phyloP scores from a whole-genome alignment of 2,888 invertebrate genomes.

The Pyralis farinalis region DNA sequence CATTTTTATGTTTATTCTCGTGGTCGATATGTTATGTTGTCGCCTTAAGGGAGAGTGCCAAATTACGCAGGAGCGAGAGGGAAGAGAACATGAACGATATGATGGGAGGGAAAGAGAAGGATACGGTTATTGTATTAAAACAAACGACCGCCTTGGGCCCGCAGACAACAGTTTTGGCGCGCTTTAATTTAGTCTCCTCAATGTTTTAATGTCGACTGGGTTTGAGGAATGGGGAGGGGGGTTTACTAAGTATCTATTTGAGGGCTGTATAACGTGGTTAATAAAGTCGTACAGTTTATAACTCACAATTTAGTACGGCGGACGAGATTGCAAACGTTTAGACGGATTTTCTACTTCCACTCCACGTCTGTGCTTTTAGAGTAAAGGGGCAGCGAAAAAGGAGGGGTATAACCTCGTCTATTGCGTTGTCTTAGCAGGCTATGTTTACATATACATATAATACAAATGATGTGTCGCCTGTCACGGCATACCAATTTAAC shows the following conservation, averaged over 20 bases:
- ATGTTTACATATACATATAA: too few species aligned
- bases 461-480: too few species aligned
- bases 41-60: constrained; percentile 67
- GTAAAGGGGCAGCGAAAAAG: too few species aligned
- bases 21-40: constrained; percentile 39
- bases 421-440: too few species aligned
- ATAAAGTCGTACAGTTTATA: constrained; percentile 71
- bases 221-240: constrained; percentile 34
- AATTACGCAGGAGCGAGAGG: constrained; percentile 48
- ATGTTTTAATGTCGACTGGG: constrained; percentile 74
- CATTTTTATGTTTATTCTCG: constrained; percentile 2
- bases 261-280: constrained; percentile 68
- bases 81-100: constrained; percentile 32
- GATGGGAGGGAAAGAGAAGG: constrained; percentile 59
- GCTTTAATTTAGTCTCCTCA: constrained; percentile 78
- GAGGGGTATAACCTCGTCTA: too few species aligned
- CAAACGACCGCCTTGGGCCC: constrained; percentile 78
- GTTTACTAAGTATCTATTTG: constrained; percentile 75
- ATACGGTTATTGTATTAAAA: constrained; percentile 77
- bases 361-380: too few species aligned
- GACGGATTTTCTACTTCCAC: too few species aligned
- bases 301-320: constrained; percentile 25
- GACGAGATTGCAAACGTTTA: too few species aligned
- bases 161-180: constrained; percentile 75
- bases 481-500: too few species aligned